phyloP scores from a whole-genome alignment of 2,888 invertebrate species.

The Plagodis dolabraria region DNA sequence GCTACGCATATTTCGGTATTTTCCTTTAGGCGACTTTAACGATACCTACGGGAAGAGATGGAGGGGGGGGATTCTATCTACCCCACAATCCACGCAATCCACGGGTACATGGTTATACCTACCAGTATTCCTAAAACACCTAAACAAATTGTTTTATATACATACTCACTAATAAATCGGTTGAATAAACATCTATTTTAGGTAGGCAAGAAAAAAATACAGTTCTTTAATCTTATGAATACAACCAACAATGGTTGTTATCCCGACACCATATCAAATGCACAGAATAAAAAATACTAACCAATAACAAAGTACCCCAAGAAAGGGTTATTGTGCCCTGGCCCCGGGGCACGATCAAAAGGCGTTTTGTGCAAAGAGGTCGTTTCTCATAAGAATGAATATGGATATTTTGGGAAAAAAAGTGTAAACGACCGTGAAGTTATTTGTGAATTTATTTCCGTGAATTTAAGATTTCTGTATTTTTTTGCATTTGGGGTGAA shows the following conservation, averaged over 20 bases:
- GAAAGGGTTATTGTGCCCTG: conserved; percentile 19
- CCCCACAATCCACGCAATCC: no score
- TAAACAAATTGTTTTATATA: no score
- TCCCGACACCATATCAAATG: neutral
- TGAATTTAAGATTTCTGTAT: neutral
- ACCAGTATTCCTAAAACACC: no score
- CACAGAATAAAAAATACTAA: neutral
- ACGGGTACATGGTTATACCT: no score
- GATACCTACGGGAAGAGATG: no score
- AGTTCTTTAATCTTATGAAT: neutral
- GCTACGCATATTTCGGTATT: no score
- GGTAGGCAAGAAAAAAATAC: no score
- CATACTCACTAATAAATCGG: no score
- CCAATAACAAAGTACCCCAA: neutral
- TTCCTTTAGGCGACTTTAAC: no score
- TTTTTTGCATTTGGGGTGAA: neutral
- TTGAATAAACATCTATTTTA: no score
- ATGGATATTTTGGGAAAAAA: conserved; percentile 2
- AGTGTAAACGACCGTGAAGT: conserved; percentile 2
- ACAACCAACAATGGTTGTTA: neutral
- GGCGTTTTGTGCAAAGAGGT: conserved; percentile 16
- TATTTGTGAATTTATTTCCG: conserved; percentile 1
- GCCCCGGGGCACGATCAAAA: conserved; percentile 14
- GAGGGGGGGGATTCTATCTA: no score
- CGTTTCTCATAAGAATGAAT: conserved; percentile 19